Evolutionary conservation across 2,888 invertebrate genomes (phyloP).

Genomic region (Drosophila sordidapex): DNA sequence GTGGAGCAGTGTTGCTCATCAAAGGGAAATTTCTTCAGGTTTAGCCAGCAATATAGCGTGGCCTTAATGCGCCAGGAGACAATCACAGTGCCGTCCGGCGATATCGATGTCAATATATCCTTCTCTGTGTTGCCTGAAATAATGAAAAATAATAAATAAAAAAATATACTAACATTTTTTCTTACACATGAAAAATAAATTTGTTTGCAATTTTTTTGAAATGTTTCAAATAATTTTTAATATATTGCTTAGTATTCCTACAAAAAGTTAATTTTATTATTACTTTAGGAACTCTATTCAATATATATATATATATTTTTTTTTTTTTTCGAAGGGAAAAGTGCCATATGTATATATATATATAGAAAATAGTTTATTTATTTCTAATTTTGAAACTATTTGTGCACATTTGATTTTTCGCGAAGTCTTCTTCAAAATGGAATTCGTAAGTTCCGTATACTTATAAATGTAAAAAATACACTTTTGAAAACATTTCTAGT

Average conservation of each 20-base stretch:
- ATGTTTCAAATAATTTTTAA: background rate
- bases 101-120: constrained; percentile 92
- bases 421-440: too few relatives aligned
- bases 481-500: too few relatives aligned
- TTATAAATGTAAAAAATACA: too few relatives aligned
- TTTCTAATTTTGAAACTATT: background rate
- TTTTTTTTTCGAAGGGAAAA: too few relatives aligned
- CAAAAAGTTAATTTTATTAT: background rate
- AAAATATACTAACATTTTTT: background rate
- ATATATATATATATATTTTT: background rate
- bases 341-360: too few relatives aligned
- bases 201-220: background rate
- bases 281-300: background rate
- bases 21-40: constrained; percentile 94
- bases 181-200: background rate
- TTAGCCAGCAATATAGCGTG: constrained; percentile 93
- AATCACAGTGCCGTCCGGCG: constrained; percentile 91
- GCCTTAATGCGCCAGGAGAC: constrained; percentile 92
- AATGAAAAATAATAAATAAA: background rate
- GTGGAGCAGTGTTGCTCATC: constrained; percentile 93
- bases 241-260: background rate
- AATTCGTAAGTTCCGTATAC: too few relatives aligned
- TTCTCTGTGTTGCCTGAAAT: constrained; percentile 89
- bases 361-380: background rate
- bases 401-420: background rate